Percentiles rank a stretch among this genome's conserved stretches.
These are phyloP conservation scores for Mystacornis crossleyi DNA, from an alignment of 2,113 vertebrate species.

Conservation along the genomic window DNA sequence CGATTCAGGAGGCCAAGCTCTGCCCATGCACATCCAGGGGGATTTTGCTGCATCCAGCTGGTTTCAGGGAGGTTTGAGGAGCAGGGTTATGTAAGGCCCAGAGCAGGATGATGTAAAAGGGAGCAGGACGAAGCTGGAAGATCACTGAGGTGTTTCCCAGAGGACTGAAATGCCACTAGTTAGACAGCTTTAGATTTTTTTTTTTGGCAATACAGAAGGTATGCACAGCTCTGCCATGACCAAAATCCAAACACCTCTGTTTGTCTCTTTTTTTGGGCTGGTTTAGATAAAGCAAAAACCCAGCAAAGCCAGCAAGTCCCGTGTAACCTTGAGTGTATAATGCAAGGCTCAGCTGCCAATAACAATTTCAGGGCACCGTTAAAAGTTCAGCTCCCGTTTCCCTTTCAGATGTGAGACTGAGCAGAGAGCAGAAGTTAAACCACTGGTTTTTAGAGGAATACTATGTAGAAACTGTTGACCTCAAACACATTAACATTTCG, in stretches of 20 bases:
- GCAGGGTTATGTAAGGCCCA: too few species aligned
- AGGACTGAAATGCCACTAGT: not conserved
- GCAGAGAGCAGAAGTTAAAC: not conserved
- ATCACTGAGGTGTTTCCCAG: not conserved
- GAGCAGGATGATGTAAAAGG: not conserved
- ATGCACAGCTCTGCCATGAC: not conserved
- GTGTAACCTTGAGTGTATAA: accelerated
- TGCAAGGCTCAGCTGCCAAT: not conserved
- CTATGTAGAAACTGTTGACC: not conserved
- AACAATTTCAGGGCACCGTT: not conserved
- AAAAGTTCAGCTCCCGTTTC: not conserved
- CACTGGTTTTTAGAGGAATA: not conserved
- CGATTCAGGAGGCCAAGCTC: not conserved
- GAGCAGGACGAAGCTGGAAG: not conserved
- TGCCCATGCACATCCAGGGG: not conserved
- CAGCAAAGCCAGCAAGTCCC: too few species aligned
- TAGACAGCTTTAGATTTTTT: accelerated
- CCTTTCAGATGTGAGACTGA: not conserved
- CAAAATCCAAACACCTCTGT: not conserved
- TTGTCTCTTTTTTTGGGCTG: not conserved
- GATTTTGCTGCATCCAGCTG: not conserved
- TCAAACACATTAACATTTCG: not conserved
- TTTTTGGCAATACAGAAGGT: not conserved
- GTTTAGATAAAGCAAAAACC: not conserved
- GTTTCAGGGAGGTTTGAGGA: not conserved